phyloP scores from a whole-genome alignment of 92 coral and sea anemone species.

The Paramuricea clavata region DNA sequence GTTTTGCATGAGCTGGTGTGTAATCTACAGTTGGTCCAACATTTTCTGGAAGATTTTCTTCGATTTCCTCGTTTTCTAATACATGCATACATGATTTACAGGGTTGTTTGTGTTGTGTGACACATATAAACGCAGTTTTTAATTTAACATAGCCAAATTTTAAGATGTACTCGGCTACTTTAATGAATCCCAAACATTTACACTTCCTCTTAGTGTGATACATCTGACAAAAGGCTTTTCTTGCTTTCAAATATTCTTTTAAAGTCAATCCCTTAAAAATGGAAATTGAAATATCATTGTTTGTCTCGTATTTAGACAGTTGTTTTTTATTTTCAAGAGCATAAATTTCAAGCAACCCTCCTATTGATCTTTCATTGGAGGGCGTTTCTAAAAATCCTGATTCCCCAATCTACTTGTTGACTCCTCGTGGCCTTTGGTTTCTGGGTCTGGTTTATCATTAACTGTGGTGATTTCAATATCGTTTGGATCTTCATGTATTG shows the following conservation, averaged over 20 bases:
- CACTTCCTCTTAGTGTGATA: conserved; percentile 2
- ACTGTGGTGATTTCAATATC: too few relatives aligned
- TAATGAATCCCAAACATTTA: conserved; percentile 9
- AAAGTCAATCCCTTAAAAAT: conserved; percentile 24
- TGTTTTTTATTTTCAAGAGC: background rate
- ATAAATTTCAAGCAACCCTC: conserved; percentile 10
- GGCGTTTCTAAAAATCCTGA: too few relatives aligned
- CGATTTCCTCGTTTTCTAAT: background rate
- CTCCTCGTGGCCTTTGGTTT: too few relatives aligned
- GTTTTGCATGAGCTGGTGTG: conserved; percentile 56
- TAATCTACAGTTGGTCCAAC: background rate
- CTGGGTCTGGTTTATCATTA: background rate
- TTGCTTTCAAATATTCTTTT: conserved; percentile 20
- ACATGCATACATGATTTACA: background rate
- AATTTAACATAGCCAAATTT: background rate
- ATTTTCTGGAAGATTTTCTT: too few relatives aligned
- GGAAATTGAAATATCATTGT: background rate
- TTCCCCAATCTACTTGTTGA: too few relatives aligned
- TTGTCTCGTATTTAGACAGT: conserved; percentile 12
- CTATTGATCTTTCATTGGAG: too few relatives aligned
- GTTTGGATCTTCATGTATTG: too few relatives aligned
- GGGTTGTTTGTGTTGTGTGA: conserved; percentile 21
- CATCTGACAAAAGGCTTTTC: conserved; percentile 3
- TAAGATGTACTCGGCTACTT: background rate
- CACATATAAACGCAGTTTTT: background rate